phyloP scores from a whole-genome alignment of 2,113 vertebrate genomes.

The Amia ocellicauda region DNA sequence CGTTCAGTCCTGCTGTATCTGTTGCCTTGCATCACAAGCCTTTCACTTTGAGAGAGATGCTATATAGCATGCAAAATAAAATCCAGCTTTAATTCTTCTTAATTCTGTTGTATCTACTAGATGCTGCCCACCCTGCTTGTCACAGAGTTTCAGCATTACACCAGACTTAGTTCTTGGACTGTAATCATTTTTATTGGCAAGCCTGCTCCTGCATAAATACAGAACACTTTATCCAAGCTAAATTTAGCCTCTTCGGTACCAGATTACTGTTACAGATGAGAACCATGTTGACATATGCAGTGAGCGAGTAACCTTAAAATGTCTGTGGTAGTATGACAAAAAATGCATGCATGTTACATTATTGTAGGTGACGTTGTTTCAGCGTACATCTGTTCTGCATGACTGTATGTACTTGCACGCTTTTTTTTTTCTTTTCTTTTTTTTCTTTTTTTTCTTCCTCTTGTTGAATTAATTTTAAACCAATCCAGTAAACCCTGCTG shows the following conservation, averaged over 20 bases:
- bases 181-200: slow-evolving; percentile 27
- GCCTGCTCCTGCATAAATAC: slow-evolving; percentile 19
- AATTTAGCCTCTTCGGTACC: not conserved
- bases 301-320: slow-evolving; percentile 23
- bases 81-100: slow-evolving; percentile 26
- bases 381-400: not conserved
- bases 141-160: slow-evolving; percentile 22
- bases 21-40: not conserved
- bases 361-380: not conserved
- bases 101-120: slow-evolving; percentile 26
- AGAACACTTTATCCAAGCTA: slow-evolving; percentile 18
- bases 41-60: not conserved
- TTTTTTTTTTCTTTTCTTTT: not conserved
- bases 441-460: too few species aligned
- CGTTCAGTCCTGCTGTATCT: slow-evolving; percentile 13
- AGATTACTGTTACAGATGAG: slow-evolving; percentile 16
- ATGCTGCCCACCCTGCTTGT: slow-evolving; percentile 26
- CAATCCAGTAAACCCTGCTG: too few species aligned
- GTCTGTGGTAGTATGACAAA: not conserved
- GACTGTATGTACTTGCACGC: not conserved
- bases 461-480: too few species aligned
- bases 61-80: slow-evolving; percentile 23
- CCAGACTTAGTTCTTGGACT: slow-evolving; percentile 26
- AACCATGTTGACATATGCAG: slow-evolving; percentile 14
- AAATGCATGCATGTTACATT: slow-evolving; percentile 1